phyloP scores from a whole-genome alignment of 2,797 vertebrate species.

The Corythornis leucogaster region DNA sequence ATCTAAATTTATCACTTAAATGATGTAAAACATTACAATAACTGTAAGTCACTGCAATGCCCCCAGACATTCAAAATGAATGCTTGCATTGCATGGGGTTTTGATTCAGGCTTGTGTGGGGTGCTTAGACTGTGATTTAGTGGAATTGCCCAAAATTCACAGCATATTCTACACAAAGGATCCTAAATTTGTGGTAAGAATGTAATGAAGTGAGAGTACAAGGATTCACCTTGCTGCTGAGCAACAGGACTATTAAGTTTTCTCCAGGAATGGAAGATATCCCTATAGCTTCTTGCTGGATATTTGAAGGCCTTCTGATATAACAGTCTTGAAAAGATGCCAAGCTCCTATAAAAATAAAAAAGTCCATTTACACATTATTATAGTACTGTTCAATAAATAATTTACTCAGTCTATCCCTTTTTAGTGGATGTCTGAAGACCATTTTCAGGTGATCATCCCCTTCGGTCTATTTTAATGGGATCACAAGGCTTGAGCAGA shows the following conservation, averaged over 20 bases:
- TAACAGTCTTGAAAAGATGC: neutral
- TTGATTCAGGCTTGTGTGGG: neutral
- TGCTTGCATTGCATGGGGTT: neutral
- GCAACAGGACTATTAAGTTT: neutral
- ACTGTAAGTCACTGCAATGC: neutral
- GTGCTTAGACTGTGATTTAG: neutral
- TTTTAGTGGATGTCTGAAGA: neutral
- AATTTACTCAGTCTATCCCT: neutral
- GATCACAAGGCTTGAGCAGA: neutral
- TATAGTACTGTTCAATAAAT: neutral
- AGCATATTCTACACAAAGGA: neutral
- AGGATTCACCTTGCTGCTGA: neutral
- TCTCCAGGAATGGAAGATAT: neutral
- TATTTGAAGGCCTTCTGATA: neutral
- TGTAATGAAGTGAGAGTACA: neutral
- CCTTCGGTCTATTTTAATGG: neutral
- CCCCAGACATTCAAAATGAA: neutral
- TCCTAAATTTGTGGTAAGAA: neutral
- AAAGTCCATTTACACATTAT: neutral
- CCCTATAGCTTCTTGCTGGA: neutral
- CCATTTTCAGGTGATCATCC: neutral
- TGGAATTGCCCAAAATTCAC: neutral
- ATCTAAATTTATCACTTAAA: neutral
- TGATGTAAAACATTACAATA: neutral
- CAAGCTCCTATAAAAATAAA: neutral